A percentile compares a stretch with the other conserved stretches of the same genome.
phyloP scores from a whole-genome alignment of 2,888 invertebrate species.

The Habroteleia sp. region DNA sequence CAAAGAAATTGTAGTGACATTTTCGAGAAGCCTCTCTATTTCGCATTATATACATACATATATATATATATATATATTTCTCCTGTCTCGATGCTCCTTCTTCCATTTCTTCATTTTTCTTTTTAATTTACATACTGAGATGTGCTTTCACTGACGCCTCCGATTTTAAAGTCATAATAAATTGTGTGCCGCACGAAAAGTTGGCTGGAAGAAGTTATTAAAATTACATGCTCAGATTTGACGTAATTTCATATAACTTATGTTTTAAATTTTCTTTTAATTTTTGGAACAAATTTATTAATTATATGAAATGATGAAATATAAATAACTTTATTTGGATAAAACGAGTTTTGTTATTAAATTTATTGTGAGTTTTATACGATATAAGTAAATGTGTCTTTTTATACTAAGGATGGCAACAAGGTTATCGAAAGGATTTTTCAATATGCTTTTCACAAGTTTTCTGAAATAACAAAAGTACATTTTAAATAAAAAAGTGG shows the following conservation, averaged over 20 bases:
- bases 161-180: slow-evolving; percentile 58
- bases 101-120: slow-evolving; percentile 49
- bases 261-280: slow-evolving; percentile 2
- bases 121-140: slow-evolving; percentile 62
- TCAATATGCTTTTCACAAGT: no score
- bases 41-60: no score
- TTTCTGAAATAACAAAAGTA: no score
- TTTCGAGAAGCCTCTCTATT: slow-evolving; percentile 52
- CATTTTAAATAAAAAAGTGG: no score
- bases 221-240: slow-evolving; percentile 33
- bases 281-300: slow-evolving; percentile 12
- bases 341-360: no score
- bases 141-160: slow-evolving; percentile 50
- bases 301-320: neutral
- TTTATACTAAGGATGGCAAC: no score
- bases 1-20: slow-evolving; percentile 34
- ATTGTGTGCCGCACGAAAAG: slow-evolving; percentile 43
- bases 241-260: slow-evolving; percentile 26
- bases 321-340: no score
- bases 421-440: no score
- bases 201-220: slow-evolving; percentile 44
- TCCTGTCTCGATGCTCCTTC: slow-evolving; percentile 18
- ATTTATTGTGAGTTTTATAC: no score
- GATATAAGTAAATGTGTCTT: no score
- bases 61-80: no score